Conservation (phyloP, 2,113 vertebrate genomes). For the Xenus cinereus region DNA sequence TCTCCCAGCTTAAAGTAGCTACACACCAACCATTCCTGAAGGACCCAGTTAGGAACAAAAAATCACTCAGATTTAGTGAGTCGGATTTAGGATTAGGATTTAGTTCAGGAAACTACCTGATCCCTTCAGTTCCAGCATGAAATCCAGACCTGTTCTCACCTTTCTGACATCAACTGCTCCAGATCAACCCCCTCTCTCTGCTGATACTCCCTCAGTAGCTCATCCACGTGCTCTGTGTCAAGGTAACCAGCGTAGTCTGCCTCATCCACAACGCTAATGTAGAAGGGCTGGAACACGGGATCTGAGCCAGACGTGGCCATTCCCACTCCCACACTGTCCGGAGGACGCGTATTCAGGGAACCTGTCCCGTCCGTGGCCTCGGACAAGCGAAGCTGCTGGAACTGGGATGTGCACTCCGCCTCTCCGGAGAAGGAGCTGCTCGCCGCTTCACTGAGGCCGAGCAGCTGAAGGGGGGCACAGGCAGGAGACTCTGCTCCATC, state of each 20-base stretch:
- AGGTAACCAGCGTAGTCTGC: conserved; percentile 60
- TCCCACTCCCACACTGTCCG: not conserved
- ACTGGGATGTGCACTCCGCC: conserved; percentile 55
- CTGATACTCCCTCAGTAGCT: conserved; percentile 80
- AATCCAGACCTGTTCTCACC: conserved; percentile 61
- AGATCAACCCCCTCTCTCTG: conserved; percentile 72
- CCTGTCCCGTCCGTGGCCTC: not conserved
- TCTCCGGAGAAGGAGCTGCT: not conserved
- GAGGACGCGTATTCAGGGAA: not conserved
- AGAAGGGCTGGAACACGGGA: conserved; percentile 76
- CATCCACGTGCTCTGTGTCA: conserved; percentile 70
- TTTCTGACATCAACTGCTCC: conserved; percentile 60
- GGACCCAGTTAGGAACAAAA: not conserved
- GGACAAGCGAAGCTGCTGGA: conserved; percentile 72
- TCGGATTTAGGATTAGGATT: not conserved
- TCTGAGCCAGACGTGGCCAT: not conserved
- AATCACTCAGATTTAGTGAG: not conserved
- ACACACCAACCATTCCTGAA: not conserved
- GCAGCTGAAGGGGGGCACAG: not conserved
- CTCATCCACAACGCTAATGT: conserved; percentile 81
- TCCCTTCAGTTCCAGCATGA: not conserved
- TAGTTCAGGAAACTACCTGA: not conserved
- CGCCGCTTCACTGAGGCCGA: not conserved
- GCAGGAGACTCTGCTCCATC: not conserved
- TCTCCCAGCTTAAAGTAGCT: not conserved